Percentiles rank a stretch among this genome's conserved stretches.
Conservation (phyloP, 2,888 invertebrate species). For the Chironomus riparius region DNA sequence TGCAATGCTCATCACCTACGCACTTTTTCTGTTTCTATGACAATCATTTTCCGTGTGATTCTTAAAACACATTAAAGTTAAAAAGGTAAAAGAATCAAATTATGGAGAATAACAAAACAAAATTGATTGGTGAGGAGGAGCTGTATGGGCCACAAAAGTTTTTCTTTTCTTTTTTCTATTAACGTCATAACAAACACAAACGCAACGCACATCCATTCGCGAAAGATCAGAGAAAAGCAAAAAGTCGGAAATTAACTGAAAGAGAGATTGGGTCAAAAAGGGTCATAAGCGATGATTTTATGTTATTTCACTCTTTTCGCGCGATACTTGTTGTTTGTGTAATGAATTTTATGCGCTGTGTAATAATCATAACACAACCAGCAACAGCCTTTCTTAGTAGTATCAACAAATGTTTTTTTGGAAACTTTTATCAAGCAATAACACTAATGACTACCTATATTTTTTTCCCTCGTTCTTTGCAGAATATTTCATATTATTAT, state of each 20-base stretch:
- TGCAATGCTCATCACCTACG: too few relatives aligned
- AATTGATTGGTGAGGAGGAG: background rate
- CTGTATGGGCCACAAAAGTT: background rate
- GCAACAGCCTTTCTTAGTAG: background rate
- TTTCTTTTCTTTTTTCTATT: background rate
- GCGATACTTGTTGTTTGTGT: background rate
- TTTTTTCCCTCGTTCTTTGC: background rate
- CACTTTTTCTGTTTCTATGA: background rate
- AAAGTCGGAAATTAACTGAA: background rate
- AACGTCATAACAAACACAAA: conserved; percentile 25
- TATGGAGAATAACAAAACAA: background rate
- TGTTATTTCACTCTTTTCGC: background rate
- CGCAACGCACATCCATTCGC: background rate
- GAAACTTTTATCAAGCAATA: too few relatives aligned
- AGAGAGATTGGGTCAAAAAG: conserved; percentile 5
- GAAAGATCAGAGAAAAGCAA: conserved; percentile 6
- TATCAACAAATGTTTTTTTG: too few relatives aligned
- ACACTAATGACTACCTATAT: background rate
- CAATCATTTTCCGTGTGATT: background rate
- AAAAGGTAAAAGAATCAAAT: background rate
- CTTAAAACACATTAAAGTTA: background rate
- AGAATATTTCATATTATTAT: background rate
- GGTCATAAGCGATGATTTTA: conserved; percentile 2
- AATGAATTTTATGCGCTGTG: background rate
- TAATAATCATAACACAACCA: background rate